phyloP scores from a whole-genome alignment of 2,113 vertebrate genomes.

The Gavia stellata region DNA sequence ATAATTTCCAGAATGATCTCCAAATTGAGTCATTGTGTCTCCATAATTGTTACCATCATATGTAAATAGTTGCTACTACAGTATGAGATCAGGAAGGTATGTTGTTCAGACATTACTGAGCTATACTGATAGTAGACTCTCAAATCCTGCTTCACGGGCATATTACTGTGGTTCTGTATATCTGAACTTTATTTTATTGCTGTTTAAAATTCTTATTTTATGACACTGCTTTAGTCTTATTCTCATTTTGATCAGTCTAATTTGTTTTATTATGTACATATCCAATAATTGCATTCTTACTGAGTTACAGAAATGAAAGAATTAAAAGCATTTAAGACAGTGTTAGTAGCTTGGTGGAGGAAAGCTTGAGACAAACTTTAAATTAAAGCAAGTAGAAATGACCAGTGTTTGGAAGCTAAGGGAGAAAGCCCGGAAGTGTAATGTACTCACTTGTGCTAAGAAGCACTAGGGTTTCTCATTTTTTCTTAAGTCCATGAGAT shows the following conservation, averaged over 20 bases:
- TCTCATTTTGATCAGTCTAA: neutral
- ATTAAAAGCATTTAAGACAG: neutral
- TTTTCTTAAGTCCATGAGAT: neutral
- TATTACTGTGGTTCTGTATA: neutral
- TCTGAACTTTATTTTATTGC: neutral
- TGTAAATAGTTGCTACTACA: neutral
- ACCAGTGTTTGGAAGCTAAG: neutral
- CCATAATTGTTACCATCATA: neutral
- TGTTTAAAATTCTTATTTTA: neutral
- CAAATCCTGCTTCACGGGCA: neutral
- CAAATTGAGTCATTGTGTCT: neutral
- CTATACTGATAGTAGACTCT: neutral
- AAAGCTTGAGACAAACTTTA: neutral
- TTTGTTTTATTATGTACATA: neutral
- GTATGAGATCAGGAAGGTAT: neutral
- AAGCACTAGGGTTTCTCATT: neutral
- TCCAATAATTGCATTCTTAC: neutral
- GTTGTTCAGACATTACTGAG: neutral
- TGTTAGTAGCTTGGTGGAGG: neutral
- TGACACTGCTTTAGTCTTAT: neutral
- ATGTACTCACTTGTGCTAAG: neutral
- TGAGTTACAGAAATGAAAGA: neutral
- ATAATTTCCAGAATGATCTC: neutral
- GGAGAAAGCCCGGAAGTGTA: fast-evolving
- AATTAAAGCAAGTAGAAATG: neutral